phyloP scores from a whole-genome alignment of 1,140 invertebrate genomes.

The Proctacanthus coquilletti region DNA sequence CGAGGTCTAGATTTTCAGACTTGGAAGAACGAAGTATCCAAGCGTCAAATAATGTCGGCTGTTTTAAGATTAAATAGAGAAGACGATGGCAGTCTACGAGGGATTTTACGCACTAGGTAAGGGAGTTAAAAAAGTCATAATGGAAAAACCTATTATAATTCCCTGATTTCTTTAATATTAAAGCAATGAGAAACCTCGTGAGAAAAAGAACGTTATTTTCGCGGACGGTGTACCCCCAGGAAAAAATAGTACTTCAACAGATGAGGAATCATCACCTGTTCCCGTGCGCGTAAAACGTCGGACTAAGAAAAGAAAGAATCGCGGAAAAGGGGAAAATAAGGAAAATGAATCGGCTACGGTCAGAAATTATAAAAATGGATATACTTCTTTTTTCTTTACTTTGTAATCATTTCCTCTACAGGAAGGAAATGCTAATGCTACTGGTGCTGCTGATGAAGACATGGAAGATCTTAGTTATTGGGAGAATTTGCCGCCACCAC shows the following conservation, averaged over 20 bases:
- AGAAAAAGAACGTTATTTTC: conserved; percentile 19
- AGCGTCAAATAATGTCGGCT: conserved; percentile 3
- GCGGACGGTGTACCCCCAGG: conserved; percentile 21
- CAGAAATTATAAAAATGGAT: too few species aligned
- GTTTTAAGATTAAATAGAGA: conserved; percentile 3
- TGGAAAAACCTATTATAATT: background rate
- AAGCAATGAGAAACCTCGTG: conserved; percentile 11
- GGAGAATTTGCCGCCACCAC: conserved; percentile 8
- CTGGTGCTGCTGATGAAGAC: background rate
- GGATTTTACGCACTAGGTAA: conserved; percentile 2
- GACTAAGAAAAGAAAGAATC: conserved; percentile 17
- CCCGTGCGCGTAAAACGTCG: too few species aligned
- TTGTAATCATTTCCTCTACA: too few species aligned
- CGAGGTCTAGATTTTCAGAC: too few species aligned
- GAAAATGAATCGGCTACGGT: too few species aligned
- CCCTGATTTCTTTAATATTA: conserved; percentile 8
- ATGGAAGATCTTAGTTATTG: background rate
- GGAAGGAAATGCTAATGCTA: too few species aligned
- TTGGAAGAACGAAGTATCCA: conserved; percentile 7
- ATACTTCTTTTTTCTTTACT: too few species aligned
- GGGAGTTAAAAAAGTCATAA: background rate
- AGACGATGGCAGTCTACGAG: background rate
- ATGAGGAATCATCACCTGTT: too few species aligned
- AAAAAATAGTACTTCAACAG: conserved; percentile 12
- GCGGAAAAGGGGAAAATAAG: conserved; percentile 2